A percentile compares a stretch with the other conserved stretches of the same genome.
Evolutionary conservation across 2,888 invertebrate genomes (phyloP).

Genomic region (Meghimatium bilineatum): DNA sequence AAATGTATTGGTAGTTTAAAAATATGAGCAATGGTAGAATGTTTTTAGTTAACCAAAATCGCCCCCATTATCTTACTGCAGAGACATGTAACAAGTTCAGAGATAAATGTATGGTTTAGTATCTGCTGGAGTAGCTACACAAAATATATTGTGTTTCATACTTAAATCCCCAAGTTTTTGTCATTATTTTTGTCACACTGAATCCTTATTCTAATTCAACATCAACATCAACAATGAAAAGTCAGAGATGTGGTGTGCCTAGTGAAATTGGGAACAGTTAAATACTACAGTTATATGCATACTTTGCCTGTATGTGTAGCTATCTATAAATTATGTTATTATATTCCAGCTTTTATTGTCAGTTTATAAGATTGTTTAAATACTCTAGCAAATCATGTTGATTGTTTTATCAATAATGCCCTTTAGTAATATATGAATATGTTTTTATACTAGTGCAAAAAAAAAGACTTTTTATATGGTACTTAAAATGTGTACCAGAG

Average conservation of each 20-base stretch:
- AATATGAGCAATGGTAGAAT: too few species aligned
- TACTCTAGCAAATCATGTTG: too few species aligned
- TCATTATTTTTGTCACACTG: neutral
- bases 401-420: too few species aligned
- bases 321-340: neutral
- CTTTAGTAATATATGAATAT: neutral
- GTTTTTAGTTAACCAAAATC: too few species aligned
- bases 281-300: too few species aligned
- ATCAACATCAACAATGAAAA: too few species aligned
- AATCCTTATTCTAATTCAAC: neutral
- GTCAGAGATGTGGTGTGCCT: too few species aligned
- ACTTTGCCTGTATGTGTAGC: too few species aligned
- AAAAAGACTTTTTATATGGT: neutral
- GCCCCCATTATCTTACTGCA: neutral
- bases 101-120: neutral
- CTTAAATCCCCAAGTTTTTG: neutral
- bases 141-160: neutral
- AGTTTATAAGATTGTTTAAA: neutral
- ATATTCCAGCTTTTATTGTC: neutral
- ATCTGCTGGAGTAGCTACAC: neutral
- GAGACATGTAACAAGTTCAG: neutral
- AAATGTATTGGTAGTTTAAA: too few species aligned
- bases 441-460: neutral
- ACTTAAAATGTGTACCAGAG: neutral
- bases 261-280: too few species aligned